Evolutionary conservation across 2,888 invertebrate genomes (phyloP).

Genomic region (Phasia obesa): DNA sequence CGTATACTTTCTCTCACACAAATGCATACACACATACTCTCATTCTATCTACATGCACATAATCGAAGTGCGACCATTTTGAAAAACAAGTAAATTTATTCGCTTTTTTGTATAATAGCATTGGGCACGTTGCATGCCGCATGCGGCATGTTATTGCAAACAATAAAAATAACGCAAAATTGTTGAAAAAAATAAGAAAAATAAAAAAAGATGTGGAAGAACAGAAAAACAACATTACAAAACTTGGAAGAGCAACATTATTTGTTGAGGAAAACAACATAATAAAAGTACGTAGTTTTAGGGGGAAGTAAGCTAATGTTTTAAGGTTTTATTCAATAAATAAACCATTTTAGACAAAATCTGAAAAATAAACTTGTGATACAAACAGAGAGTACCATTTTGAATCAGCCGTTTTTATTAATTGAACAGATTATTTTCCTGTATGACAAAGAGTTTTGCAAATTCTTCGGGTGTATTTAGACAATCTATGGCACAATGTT

Average conservation of each 20-base stretch:
- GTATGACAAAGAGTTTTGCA: too few relatives aligned
- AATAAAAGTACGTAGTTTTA: conserved; percentile 6
- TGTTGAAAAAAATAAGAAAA: conserved; percentile 37
- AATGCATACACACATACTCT: conserved; percentile 33
- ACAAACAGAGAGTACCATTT: too few relatives aligned
- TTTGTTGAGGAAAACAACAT: conserved; percentile 58
- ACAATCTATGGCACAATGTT: too few relatives aligned
- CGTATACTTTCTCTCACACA: conserved; percentile 43
- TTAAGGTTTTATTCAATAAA: neutral
- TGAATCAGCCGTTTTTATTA: too few relatives aligned
- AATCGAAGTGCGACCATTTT: conserved; percentile 70
- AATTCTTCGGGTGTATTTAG: too few relatives aligned
- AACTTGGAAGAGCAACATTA: conserved; percentile 46
- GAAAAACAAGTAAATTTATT: conserved; percentile 69
- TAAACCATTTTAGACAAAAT: too few relatives aligned
- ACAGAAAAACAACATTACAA: conserved; percentile 58
- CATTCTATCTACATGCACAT: conserved; percentile 24
- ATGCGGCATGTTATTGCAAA: conserved; percentile 71
- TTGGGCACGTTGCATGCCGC: conserved; percentile 71
- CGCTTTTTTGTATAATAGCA: conserved; percentile 66
- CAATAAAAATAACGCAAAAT: conserved; percentile 70
- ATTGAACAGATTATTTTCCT: too few relatives aligned
- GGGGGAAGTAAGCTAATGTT: conserved; percentile 35
- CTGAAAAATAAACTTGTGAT: too few relatives aligned
- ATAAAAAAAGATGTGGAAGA: conserved; percentile 13